Conservation (phyloP, 2,888 invertebrate species). For the Brenthis hecate region DNA sequence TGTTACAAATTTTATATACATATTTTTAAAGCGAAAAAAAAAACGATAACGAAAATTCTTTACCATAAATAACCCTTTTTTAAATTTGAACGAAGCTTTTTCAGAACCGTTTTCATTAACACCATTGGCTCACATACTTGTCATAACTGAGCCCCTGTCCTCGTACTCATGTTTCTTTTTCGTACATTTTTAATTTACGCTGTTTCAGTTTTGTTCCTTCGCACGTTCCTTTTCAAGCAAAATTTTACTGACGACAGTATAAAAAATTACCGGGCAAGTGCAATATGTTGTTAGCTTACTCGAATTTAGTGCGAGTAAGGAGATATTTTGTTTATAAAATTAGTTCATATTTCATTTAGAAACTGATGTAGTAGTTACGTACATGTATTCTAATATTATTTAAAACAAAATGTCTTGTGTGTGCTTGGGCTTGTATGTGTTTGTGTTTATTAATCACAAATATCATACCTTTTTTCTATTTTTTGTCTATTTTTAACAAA, state of each 20-base stretch:
- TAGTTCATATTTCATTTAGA: background rate
- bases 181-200: slow-evolving; percentile 76
- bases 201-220: slow-evolving; percentile 72
- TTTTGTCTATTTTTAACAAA: background rate
- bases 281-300: slow-evolving; percentile 17
- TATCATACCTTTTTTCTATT: background rate
- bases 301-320: background rate
- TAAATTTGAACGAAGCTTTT: slow-evolving; percentile 46
- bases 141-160: slow-evolving; percentile 74
- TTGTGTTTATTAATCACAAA: no score
- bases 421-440: no score
- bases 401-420: no score
- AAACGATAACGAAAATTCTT: background rate
- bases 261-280: slow-evolving; percentile 40
- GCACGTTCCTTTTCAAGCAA: slow-evolving; percentile 52
- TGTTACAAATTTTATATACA: no score
- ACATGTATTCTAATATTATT: no score
- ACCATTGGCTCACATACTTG: slow-evolving; percentile 81
- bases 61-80: background rate
- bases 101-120: slow-evolving; percentile 79
- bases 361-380: no score
- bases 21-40: background rate
- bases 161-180: slow-evolving; percentile 64
- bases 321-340: no score
- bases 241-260: slow-evolving; percentile 51